These are phyloP conservation scores for Stegophylla sp. DNA, from an alignment of 2,888 invertebrate genomes.

Conservation along the genomic window DNA sequence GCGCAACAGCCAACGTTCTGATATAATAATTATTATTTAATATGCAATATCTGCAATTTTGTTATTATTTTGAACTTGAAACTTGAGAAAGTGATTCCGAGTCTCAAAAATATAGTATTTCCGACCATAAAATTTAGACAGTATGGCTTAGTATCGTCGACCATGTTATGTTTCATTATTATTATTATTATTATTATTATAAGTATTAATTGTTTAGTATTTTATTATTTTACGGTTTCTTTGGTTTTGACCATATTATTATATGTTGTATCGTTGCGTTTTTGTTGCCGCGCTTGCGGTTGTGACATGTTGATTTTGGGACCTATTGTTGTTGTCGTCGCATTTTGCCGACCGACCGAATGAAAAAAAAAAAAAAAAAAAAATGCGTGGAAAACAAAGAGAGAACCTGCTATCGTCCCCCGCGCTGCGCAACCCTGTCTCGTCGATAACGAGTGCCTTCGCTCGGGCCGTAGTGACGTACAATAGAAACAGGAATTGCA, in stretches of 20 bases:
- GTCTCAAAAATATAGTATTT: no score
- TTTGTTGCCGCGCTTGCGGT: background rate
- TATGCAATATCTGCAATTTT: no score
- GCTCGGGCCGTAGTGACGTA: background rate
- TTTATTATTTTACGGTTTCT: background rate
- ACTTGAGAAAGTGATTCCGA: no score
- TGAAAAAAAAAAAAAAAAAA: conserved; percentile 32
- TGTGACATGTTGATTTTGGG: conserved; percentile 49
- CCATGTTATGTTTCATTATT: background rate
- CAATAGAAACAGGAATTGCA: conserved; percentile 45
- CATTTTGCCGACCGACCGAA: conserved; percentile 32
- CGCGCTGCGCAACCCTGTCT: background rate
- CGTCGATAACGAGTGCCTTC: background rate
- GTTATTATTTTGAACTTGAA: no score
- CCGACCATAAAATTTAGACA: no score
- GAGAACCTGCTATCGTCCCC: background rate
- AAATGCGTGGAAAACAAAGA: conserved; percentile 44
- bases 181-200: background rate
- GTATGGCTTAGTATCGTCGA: background rate
- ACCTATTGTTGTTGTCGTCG: conserved; percentile 3
- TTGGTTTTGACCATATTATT: background rate
- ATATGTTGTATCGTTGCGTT: background rate
- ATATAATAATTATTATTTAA: no score
- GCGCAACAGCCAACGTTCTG: no score
- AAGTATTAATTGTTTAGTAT: no score